A percentile compares a stretch with the other conserved stretches of the same genome.
Conservation (phyloP, 2,113 vertebrate genomes). For the Callithrix jacchus region DNA sequence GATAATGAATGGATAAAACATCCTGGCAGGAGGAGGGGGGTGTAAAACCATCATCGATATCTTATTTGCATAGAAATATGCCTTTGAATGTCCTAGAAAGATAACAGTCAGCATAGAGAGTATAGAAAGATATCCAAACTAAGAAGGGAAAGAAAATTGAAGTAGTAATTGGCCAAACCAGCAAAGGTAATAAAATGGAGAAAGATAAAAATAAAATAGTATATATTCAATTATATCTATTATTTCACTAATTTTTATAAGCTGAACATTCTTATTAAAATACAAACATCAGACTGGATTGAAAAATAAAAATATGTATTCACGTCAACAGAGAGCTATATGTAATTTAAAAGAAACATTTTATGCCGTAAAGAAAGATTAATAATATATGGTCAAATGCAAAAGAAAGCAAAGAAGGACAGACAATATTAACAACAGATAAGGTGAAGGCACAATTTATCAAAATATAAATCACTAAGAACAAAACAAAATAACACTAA, state of each 20-base stretch:
- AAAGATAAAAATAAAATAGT: slow-evolving; percentile 2
- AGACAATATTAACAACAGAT: background rate
- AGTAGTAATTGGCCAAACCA: background rate
- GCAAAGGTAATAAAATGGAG: background rate
- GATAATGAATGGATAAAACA: background rate
- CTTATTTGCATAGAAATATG: background rate
- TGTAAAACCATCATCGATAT: background rate
- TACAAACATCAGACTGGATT: background rate
- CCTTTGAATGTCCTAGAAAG: background rate
- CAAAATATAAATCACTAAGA: background rate
- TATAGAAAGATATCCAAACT: background rate
- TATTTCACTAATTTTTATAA: background rate
- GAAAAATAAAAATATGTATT: slow-evolving; percentile 20
- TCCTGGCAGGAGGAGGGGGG: background rate
- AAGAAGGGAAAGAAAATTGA: background rate
- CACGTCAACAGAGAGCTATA: background rate
- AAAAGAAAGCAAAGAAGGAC: background rate
- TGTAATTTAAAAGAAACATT: background rate
- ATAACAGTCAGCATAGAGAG: background rate
- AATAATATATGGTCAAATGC: background rate
- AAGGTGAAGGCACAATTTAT: background rate
- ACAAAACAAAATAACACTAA: background rate
- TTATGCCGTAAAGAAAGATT: background rate
- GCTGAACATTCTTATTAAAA: slow-evolving; percentile 1
- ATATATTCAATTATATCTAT: background rate